Percentiles rank a stretch among this genome's conserved stretches.
These are phyloP conservation scores for Sander lucioperca DNA, from an alignment of 2,113 vertebrate species.

Conservation along the genomic window DNA sequence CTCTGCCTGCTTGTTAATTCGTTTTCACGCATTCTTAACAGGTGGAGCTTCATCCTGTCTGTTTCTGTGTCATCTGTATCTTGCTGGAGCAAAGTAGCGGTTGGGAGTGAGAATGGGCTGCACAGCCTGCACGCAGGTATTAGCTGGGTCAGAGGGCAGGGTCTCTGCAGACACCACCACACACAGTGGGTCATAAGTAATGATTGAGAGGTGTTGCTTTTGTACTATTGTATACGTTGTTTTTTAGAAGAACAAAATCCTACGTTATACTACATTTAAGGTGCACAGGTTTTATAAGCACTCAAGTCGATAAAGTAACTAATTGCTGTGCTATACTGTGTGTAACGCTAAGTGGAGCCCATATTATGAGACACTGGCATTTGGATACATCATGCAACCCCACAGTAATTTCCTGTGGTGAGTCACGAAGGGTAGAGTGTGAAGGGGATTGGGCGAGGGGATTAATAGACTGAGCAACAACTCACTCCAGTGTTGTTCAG, in stretches of 20 bases:
- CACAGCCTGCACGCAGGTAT: too few relatives aligned
- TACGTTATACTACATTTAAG: too few relatives aligned
- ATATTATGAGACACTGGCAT: neutral
- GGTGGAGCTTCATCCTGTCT: too few relatives aligned
- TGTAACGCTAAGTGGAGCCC: neutral
- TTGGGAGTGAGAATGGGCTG: too few relatives aligned
- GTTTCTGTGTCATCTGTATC: too few relatives aligned
- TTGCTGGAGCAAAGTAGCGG: too few relatives aligned
- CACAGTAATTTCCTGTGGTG: slow-evolving; percentile 44
- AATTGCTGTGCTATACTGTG: neutral
- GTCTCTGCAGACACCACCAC: too few relatives aligned
- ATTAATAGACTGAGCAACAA: slow-evolving; percentile 8
- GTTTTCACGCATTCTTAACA: neutral
- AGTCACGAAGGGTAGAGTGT: slow-evolving; percentile 13
- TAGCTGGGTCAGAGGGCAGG: too few relatives aligned
- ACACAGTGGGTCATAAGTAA: too few relatives aligned
- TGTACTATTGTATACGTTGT: neutral
- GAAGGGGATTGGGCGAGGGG: neutral
- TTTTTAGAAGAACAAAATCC: too few relatives aligned
- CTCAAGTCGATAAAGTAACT: neutral
- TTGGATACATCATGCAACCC: slow-evolving; percentile 23
- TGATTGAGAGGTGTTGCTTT: too few relatives aligned
- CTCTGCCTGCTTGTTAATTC: too few relatives aligned
- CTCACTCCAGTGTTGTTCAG: slow-evolving; percentile 20
- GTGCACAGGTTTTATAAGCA: neutral